Base-by-base conservation (phyloP, 2,797 vertebrate genomes). In the Danio aesculapii region DNA sequence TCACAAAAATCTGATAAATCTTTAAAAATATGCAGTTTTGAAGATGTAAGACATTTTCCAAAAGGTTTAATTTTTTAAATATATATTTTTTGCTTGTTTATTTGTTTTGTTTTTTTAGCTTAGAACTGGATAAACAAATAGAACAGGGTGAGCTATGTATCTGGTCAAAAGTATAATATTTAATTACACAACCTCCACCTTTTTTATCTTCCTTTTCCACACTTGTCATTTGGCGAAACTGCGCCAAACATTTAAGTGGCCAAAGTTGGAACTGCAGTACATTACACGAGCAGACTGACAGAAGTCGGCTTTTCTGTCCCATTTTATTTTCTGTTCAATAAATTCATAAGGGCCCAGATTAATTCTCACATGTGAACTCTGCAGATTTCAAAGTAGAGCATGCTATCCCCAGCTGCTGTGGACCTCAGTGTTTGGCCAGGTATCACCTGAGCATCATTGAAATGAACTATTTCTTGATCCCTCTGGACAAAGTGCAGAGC, bases 381-480 rank as follows among this genome's bases (percentile, higher is more conserved):
- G 50, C 58, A 58, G 19, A 49, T 76, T 75, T 47, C n/a, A 68
- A 30, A 61, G 63, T 47, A 63, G 8, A 46, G 6, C 55, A 75
- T 79, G 43, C 68, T 75, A 74, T 44, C n/a, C 71, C 67, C 81
- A 82, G 80, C 81, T 79, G 81, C 61, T 59, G 21, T 61, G 55
- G 50, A 57, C 57, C 39, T 66, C 66, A 41, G 43, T 72, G 66
- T 75, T 52, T 77, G 73, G 67, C 58, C 84, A 83, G 81, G 63
- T 77, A 77, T 87, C 81, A 87, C 70, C 75, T 76, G 78, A 57
- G 75, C 21, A 50, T 47, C 4, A 1, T 59, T 73, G 57, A 80
- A 81, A 79, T 81, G 21, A 47, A 58, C 75, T 74, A 81, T 81
- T 81, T 79, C 79, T 62, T 77, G 74, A 85, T 83, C 76, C 72